Conservation (phyloP, 2,888 invertebrate species). For the Aleiodes testaceus region DNA sequence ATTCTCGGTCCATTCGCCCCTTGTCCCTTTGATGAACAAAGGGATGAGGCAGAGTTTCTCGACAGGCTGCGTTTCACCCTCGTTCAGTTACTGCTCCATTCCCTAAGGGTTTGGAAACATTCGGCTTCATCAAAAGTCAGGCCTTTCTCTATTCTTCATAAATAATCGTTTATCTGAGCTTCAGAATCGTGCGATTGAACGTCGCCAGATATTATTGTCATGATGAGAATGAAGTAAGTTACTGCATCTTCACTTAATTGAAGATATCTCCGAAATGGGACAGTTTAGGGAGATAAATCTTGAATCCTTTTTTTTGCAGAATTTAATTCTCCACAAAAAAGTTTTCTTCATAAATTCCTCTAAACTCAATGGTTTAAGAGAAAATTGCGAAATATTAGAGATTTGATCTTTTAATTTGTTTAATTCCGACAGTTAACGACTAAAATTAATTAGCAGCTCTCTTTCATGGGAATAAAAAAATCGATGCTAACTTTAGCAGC, state of each 20-base stretch:
- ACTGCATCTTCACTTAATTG: not conserved
- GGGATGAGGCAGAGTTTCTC: constrained; percentile 15
- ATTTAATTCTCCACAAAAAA: too few relatives aligned
- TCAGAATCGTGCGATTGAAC: not conserved
- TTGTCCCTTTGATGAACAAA: not conserved
- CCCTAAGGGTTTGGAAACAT: not conserved
- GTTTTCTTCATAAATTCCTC: too few relatives aligned
- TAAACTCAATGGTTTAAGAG: too few relatives aligned
- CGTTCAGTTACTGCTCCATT: constrained; percentile 34
- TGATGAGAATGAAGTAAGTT: not conserved
- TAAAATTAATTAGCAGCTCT: constrained; percentile 14
- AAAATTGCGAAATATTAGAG: too few relatives aligned
- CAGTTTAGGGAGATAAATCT: too few relatives aligned
- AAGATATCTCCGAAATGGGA: too few relatives aligned
- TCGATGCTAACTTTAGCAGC: not conserved
- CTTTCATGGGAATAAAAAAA: constrained; percentile 2
- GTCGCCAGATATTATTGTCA: not conserved
- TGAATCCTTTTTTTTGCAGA: too few relatives aligned
- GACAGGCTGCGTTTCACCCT: constrained; percentile 11
- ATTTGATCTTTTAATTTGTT: too few relatives aligned
- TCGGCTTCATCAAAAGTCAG: constrained; percentile 16
- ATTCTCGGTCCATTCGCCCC: constrained; percentile 26
- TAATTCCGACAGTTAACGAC: too few relatives aligned
- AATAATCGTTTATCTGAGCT: not conserved
- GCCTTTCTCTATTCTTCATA: not conserved